Conservation (phyloP, 2,113 vertebrate genomes). For the Seriola quinqueradiata region DNA sequence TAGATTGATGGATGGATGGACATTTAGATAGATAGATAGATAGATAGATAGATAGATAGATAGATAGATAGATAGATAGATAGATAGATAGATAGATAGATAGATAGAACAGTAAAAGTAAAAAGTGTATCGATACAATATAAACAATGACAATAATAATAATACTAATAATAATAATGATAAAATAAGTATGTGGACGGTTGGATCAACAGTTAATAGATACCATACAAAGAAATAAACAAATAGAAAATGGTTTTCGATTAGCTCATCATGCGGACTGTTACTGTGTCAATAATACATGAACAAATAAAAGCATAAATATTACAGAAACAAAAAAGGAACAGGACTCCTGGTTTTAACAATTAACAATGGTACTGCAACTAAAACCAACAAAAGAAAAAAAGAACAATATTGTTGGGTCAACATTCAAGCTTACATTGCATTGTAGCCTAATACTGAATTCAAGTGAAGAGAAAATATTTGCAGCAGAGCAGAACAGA, state of each 20-base stretch:
- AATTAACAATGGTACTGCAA: neutral
- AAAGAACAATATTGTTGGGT: neutral
- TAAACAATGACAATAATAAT: neutral
- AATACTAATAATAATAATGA: too few species aligned
- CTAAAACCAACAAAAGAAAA: neutral
- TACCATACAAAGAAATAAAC: neutral
- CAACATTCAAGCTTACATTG: neutral
- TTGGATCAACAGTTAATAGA: neutral
- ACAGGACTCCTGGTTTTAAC: neutral
- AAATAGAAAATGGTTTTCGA: neutral
- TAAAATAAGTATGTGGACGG: too few species aligned
- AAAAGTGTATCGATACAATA: neutral
- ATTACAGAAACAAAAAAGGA: too few species aligned
- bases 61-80: too few species aligned
- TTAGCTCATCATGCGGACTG: neutral
- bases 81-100: neutral
- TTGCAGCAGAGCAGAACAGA: neutral
- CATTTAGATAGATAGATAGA: constrained; percentile 1
- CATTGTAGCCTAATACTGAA: neutral
- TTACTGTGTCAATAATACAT: too few species aligned
- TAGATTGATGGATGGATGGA: neutral
- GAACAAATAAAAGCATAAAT: neutral
- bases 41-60: too few species aligned
- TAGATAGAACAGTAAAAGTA: neutral
- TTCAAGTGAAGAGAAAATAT: neutral